Evolutionary conservation across 2,888 invertebrate genomes (phyloP).

Genomic region (Pristionchus fissidentatus): DNA sequence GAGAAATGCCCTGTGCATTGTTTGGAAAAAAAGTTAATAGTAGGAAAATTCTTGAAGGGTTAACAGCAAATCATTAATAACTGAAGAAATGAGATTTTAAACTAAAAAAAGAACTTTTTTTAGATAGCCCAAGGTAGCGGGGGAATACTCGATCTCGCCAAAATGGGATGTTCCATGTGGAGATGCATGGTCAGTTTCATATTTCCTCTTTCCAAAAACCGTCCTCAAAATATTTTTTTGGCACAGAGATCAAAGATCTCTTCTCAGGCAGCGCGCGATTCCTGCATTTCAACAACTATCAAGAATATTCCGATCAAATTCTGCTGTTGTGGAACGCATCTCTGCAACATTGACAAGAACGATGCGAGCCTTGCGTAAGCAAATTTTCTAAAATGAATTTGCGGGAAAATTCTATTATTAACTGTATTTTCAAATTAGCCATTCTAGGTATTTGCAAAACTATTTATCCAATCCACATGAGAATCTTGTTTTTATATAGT

Average conservation of each 20-base stretch:
- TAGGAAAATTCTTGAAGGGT: not conserved
- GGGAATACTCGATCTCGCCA: constrained; percentile 58
- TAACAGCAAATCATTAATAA: not conserved
- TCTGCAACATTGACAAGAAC: constrained; percentile 47
- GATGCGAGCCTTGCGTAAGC: not conserved
- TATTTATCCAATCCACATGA: no score
- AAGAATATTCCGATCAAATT: constrained; percentile 46
- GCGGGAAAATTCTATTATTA: not conserved
- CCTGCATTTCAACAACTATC: constrained; percentile 35
- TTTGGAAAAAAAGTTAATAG: not conserved
- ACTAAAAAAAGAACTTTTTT: not conserved
- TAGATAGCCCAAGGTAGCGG: constrained; percentile 31
- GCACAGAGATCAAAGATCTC: not conserved
- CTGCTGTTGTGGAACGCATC: constrained; percentile 45
- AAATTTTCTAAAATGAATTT: not conserved
- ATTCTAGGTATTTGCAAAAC: not conserved
- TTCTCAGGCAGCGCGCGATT: constrained; percentile 43
- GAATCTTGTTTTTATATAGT: no score
- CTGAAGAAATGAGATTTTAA: not conserved
- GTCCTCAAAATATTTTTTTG: not conserved
- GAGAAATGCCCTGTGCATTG: constrained; percentile 20
- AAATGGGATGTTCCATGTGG: constrained; percentile 66
- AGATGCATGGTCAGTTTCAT: constrained; percentile 62
- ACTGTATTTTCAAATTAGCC: not conserved
- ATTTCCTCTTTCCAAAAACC: not conserved